Conservation (phyloP, 1,140 invertebrate species). For the Drosophila nigromelanica region DNA sequence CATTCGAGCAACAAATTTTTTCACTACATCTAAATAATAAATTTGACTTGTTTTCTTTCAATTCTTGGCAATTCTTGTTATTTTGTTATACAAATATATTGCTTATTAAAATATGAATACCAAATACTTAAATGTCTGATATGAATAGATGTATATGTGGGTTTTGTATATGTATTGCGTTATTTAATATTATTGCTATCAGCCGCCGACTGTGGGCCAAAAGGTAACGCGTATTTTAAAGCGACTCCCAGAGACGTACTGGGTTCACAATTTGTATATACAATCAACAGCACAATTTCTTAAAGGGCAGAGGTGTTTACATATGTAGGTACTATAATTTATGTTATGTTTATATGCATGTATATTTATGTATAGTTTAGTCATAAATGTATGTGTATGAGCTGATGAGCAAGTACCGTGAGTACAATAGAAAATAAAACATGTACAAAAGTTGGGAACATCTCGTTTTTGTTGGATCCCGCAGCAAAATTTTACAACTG, state of each 20-base stretch:
- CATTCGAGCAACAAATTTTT: conserved; percentile 31
- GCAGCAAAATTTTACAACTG: conserved; percentile 54
- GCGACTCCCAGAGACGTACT: conserved; percentile 33
- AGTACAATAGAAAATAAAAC: conserved; percentile 33
- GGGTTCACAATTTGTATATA: conserved; percentile 27
- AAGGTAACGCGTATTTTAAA: conserved; percentile 33
- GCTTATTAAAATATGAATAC: conserved; percentile 68
- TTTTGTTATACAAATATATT: conserved; percentile 53
- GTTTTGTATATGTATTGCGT: conserved; percentile 33
- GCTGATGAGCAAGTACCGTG: conserved; percentile 31
- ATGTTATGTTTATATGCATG: conserved; percentile 19
- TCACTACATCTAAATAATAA: conserved; percentile 20
- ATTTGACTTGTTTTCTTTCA: conserved; percentile 20
- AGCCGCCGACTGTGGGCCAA: conserved; percentile 16
- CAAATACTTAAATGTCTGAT: conserved; percentile 59
- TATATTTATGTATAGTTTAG: no score
- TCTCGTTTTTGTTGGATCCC: conserved; percentile 27
- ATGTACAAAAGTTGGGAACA: conserved; percentile 58
- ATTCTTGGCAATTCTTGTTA: conserved; percentile 35
- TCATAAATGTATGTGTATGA: conserved; percentile 8
- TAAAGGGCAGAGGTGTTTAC: conserved; percentile 61
- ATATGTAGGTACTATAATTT: conserved; percentile 53
- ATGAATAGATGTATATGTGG: conserved; percentile 51
- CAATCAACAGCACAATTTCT: conserved; percentile 40
- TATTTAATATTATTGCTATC: conserved; percentile 59